A percentile compares a stretch with the other conserved stretches of the same genome.
phyloP scores from a whole-genome alignment of 2,113 vertebrate genomes.

The Pachypanchax playfairii region DNA sequence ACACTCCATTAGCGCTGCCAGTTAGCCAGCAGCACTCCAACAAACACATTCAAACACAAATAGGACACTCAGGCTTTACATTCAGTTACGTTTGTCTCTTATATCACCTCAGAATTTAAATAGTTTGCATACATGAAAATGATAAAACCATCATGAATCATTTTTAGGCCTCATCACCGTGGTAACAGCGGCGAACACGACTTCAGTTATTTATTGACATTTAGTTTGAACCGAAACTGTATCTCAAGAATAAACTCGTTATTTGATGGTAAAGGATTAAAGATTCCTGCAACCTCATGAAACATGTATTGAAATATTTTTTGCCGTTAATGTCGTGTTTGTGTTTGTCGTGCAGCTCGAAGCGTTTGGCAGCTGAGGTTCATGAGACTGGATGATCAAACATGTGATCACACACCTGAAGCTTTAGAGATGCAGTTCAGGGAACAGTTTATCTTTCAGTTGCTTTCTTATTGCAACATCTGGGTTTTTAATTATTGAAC shows the following conservation, averaged over 20 bases:
- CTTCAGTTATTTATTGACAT: too few species aligned
- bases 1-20: slow-evolving; percentile 47
- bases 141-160: background rate
- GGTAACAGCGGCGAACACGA: background rate
- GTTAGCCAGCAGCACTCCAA: slow-evolving; percentile 2
- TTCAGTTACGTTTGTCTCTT: background rate
- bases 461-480: too few species aligned
- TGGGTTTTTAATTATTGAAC: background rate
- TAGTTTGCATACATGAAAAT: background rate
- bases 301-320: too few species aligned
- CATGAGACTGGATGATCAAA: background rate
- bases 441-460: background rate
- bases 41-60: slow-evolving; percentile 3
- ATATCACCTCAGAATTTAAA: background rate
- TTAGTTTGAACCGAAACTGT: background rate
- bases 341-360: too few species aligned
- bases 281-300: background rate
- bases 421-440: background rate
- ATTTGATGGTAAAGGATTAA: background rate
- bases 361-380: background rate
- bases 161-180: background rate
- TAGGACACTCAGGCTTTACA: background rate
- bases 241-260: too few species aligned
- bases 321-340: too few species aligned
- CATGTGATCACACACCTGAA: background rate